Evolutionary conservation across 2,888 invertebrate genomes (phyloP).

Genomic region (Pheosia gnoma): DNA sequence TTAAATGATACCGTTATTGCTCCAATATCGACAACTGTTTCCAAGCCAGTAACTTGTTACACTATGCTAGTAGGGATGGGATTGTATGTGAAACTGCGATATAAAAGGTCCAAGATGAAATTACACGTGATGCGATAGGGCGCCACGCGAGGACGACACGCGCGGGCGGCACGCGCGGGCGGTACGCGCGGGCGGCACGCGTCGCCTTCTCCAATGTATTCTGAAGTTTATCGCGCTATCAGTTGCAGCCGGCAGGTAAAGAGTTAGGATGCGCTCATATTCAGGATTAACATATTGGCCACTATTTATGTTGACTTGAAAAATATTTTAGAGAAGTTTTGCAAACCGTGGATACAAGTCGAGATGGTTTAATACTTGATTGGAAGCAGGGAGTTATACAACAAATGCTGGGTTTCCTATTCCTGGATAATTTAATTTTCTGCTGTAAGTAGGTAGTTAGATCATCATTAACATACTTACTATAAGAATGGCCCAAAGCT

Average conservation of each 20-base stretch:
- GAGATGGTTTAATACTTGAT: no score
- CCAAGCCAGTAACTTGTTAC: constrained; percentile 40
- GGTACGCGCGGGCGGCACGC: neutral
- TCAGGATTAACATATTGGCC: neutral
- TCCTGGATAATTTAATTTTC: no score
- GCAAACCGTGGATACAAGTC: no score
- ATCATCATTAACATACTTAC: no score
- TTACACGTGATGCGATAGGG: neutral
- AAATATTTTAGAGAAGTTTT: neutral
- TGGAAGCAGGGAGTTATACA: no score
- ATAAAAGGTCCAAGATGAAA: neutral
- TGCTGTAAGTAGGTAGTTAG: no score
- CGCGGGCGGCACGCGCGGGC: constrained; percentile 21
- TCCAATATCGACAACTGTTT: constrained; percentile 45
- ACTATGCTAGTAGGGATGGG: constrained; percentile 33
- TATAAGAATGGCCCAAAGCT: no score
- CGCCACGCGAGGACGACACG: constrained; percentile 22
- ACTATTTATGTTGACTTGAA: neutral
- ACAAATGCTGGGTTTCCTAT: no score
- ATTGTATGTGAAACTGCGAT: constrained; percentile 14
- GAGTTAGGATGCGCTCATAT: constrained; percentile 15
- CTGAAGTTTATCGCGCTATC: constrained; percentile 38
- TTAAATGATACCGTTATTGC: constrained; percentile 51
- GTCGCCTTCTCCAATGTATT: constrained; percentile 27
- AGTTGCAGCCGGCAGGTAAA: constrained; percentile 18